Evolutionary conservation across 2,888 invertebrate species (phyloP), one percentile per base, ranked within the genome.

Genomic region (Biston stratarius): DNA sequence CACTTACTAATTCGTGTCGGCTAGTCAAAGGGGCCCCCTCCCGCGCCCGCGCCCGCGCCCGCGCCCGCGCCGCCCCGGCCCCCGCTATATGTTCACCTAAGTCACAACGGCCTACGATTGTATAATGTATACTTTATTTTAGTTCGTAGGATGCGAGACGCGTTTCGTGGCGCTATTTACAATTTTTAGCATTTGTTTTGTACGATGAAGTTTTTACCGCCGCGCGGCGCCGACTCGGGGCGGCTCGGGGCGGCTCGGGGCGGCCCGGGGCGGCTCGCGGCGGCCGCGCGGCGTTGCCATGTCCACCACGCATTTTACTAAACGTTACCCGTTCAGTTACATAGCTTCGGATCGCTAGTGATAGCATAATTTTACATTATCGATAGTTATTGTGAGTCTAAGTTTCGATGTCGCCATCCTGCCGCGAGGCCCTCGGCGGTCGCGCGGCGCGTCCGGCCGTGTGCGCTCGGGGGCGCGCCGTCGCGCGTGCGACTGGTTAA

Each of bases 1-100:
- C 93, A 92, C 84, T 91, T 85, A 82, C 88, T 87, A 83, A 88
- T 87, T 88, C 87, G 89, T 90, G 89, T 90, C 85, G 92, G 91
- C 92, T 92, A 92, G 92, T 92, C 92, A 92, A 88, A 86, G 69
- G 71, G 70, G 15, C 65, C 56, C 62, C 52, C 47, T 63, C 69
- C 60, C 71, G 72, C 71, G 73, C 63, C 73, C 34, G 70, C 67
- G 76, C 57, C 24, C 72, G 52, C 70, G 65, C 57, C 65, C 53
- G 12, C 72, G 52, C 70, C 66, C 60, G 55, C 72, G 57, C 66
- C 72, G 61, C 44, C 15, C 38, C 51, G 12, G 6, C 6, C 14
- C 14, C n/a, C 11, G 76, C 60, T 67, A 69, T 76, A 73, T 77
- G 78, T 55, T 82, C 81, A 83, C 88, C 89, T 89, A 88, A 89